Base-by-base conservation (phyloP, 2,797 vertebrate genomes). In the Eleutherodactylus coqui region DNA sequence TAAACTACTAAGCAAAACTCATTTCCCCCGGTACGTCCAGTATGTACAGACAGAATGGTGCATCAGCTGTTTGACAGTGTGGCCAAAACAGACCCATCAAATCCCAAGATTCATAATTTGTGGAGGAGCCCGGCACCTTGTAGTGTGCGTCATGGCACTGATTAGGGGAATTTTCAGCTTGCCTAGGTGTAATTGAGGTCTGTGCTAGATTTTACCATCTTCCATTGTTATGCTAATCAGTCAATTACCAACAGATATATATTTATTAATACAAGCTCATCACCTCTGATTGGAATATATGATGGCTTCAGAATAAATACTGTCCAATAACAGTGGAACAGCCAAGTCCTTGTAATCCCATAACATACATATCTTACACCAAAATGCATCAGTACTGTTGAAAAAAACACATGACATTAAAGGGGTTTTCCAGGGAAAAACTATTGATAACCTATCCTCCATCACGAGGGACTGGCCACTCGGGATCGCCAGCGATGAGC, bases 141-240 rank as follows among this genome's bases (percentile, higher is more conserved):
- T 38, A 1, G 17, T n/a, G 38, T 11, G 21, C 36, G 19, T 2
- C 69, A 24, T 72, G 24, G 69, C n/a, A 9, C 36, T 72, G 70
- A 73, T 73, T 73, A 73, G 70, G 70, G 5, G 43, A 73, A 73
- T 73, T 72, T 72, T 72, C 70, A 73, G 70, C 41, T 43, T 45
- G n/a, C 70, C 70, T 43, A 41, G 38, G 67, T 24, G 21, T 72
- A 72, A 72, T 72, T 72, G 69, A 72, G 69, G 21, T 38, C 38
- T 41, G 38, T 11, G 38, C 38, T n/a, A 5, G 38, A 43, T 43
- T 41, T 21, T 45, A 24, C n/a, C 41, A 27, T n/a, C 38, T 43
- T 73, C 11, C 70, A 27, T 73, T 73, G 70, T 73, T 73, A 45
- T 73, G 70, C 70, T 45, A 73, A 73, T 73, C 41, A 0, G 38